Conservation (phyloP, 2,797 vertebrate genomes). For the Hoplostethus atlanticus region DNA sequence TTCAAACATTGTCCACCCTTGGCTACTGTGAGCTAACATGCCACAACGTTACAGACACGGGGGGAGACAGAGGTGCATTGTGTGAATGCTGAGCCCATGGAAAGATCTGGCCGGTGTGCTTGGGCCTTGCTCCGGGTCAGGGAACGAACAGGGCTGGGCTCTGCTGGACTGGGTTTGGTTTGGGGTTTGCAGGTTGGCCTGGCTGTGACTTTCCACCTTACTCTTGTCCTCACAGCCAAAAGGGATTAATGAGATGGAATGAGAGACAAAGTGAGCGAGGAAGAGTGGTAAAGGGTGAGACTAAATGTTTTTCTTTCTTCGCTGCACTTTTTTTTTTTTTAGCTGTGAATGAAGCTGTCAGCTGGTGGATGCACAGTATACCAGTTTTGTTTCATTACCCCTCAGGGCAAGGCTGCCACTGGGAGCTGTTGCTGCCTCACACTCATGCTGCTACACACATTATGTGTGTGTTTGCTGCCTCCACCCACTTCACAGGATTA, state of each 20-base stretch:
- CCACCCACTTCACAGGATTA: conserved; percentile 23
- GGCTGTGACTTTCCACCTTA: conserved; percentile 7
- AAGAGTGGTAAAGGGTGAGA: not conserved
- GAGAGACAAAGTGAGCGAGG: not conserved
- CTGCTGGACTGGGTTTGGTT: conserved; percentile 1
- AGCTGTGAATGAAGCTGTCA: not conserved
- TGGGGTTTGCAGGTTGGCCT: not conserved
- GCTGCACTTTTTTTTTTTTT: no score
- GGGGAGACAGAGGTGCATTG: conserved; percentile 49
- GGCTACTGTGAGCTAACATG: conserved; percentile 19
- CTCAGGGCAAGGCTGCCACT: not conserved
- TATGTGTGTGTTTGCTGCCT: not conserved
- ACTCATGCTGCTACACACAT: not conserved
- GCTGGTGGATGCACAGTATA: not conserved
- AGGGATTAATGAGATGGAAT: not conserved
- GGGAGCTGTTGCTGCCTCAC: not conserved
- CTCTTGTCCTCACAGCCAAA: not conserved
- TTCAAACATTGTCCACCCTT: conserved; percentile 31
- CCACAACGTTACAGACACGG: conserved; percentile 17
- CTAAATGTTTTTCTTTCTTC: not conserved
- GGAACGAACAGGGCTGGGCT: conserved; percentile 9
- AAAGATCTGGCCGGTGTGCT: conserved; percentile 24
- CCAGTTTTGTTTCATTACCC: not conserved
- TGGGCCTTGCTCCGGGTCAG: conserved; percentile 23
- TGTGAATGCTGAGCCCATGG: conserved; percentile 46